A percentile compares a stretch with the other conserved stretches of the same genome.
Evolutionary conservation across 2,888 invertebrate genomes (phyloP).

Genomic region (Zeuzera pyrina): DNA sequence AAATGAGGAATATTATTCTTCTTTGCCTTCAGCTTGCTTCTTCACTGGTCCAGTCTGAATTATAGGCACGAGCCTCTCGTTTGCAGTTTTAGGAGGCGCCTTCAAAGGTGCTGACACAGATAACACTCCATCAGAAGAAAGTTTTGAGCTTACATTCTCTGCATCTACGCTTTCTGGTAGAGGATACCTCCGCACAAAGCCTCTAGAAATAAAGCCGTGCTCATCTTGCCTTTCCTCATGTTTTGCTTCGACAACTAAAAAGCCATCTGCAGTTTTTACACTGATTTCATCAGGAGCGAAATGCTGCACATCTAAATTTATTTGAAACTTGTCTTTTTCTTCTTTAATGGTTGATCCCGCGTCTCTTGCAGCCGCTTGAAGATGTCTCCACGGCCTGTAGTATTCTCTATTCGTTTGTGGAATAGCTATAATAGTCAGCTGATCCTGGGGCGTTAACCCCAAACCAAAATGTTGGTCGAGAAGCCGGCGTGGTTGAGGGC

Average conservation of each 20-base stretch:
- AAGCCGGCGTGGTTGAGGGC: constrained; percentile 31
- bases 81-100: constrained; percentile 25
- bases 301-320: constrained; percentile 81
- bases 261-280: constrained; percentile 80
- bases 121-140: constrained; percentile 83
- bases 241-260: constrained; percentile 80
- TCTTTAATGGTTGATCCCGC: constrained; percentile 61
- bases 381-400: constrained; percentile 43
- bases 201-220: constrained; percentile 79
- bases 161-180: constrained; percentile 79
- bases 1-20: too few relatives aligned
- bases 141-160: constrained; percentile 76
- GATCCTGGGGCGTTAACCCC: constrained; percentile 43
- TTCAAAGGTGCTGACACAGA: constrained; percentile 75
- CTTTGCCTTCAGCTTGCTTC: constrained; percentile 34
- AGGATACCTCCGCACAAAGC: constrained; percentile 80
- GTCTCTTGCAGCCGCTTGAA: constrained; percentile 50
- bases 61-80: constrained; percentile 34
- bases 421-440: constrained; percentile 31
- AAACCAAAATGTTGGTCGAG: constrained; percentile 48
- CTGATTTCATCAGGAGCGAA: constrained; percentile 81
- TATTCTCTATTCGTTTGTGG: constrained; percentile 36
- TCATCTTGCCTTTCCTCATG: constrained; percentile 83
- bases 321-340: constrained; percentile 75
- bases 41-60: constrained; percentile 40